Base-by-base conservation (phyloP, 2,113 vertebrate species). In the Neofelis nebulosa region DNA sequence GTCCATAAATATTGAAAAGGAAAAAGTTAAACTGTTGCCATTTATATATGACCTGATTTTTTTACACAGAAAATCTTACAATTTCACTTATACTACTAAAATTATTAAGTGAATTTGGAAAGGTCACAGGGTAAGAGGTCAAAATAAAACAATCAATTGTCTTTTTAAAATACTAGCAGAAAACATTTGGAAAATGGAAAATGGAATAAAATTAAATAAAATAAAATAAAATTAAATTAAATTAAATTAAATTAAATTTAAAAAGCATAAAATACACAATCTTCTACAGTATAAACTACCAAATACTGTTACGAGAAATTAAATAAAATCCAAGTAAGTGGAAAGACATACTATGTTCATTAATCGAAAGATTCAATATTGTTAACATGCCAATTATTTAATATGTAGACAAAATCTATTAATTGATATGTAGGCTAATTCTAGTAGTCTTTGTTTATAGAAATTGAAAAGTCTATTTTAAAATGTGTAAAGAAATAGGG, bases 401-500 rank as follows among this genome's bases (percentile, higher is more conserved):
- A 55, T 45, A 71, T 65, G 4, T 4, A 55, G 33, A 11, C 41
- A 79, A 89, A 45, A 8, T 45, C 45, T 45, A 45, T 45, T 45
- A 45, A 45, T 45, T 45, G 8, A 55, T 45, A 71, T 65, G 4
- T 4, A 55, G 33, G 14, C 41, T 89, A 79, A 89, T 63, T 38
- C 38, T 81, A 89, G 71, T 50, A 78, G 31, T 36, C 5, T 95
- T 87, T 63, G 65, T 38, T 25, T 55, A 48, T 73, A 87, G 36
- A 96, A 93, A 93, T 23, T 55, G 7, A 82, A 93, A 89, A 73
- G 36, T 48, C 69, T 69, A 87, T 69, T 69, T n/a, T 57, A 91
- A 86, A 82, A 87, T 85, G 10, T 66, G 36, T 78, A 29, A 84
- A 82, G 19, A 55, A 55, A 89, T 79, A 55, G 57, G 57, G 57